A percentile compares a stretch with the other conserved stretches of the same genome.
phyloP scores from a whole-genome alignment of 2,113 vertebrate genomes.

The Podiceps cristatus region DNA sequence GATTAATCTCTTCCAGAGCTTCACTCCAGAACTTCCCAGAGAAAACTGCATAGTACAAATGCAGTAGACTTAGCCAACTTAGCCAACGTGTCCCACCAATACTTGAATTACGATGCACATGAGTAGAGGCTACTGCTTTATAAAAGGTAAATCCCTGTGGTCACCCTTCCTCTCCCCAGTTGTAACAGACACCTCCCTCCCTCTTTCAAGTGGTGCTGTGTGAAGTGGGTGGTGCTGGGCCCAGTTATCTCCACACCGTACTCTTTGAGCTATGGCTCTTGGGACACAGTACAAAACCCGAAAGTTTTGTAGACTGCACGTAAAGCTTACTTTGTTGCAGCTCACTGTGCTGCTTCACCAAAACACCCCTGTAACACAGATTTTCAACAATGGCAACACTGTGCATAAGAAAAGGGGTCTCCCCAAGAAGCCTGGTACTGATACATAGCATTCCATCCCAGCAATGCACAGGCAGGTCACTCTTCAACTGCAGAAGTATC shows the following conservation, averaged over 20 bases:
- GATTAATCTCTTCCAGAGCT: not conserved
- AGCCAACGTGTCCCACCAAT: not conserved
- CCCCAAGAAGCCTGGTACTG: not conserved
- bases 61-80: not conserved
- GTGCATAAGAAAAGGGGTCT: not conserved
- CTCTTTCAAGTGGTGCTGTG: not conserved
- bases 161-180: not conserved
- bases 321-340: not conserved
- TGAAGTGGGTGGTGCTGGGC: not conserved
- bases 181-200: not conserved
- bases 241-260: not conserved
- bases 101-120: accelerated
- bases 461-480: accelerated
- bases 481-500: not conserved
- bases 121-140: not conserved
- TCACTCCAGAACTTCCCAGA: not conserved
- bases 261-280: not conserved
- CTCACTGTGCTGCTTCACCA: not conserved
- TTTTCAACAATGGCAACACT: not conserved
- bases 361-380: not conserved
- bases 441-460: not conserved
- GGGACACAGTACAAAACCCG: not conserved
- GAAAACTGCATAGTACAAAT: not conserved
- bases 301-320: not conserved
- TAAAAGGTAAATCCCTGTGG: not conserved